These are phyloP conservation scores for Emydura subglobosa DNA, from an alignment of 2,113 vertebrate genomes.

Conservation along the genomic window DNA sequence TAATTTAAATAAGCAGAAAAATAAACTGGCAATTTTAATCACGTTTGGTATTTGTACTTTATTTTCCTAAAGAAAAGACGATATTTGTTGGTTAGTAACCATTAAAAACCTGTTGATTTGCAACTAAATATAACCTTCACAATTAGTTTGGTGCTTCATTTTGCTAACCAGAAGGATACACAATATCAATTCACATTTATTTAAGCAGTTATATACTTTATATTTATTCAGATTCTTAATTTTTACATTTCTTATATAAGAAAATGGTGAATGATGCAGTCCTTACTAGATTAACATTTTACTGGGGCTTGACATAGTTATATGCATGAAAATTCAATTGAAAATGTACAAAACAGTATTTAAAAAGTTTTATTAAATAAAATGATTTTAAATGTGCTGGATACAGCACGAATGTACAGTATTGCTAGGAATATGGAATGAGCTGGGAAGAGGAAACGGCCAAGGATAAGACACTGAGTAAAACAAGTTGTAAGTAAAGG, in stretches of 20 bases:
- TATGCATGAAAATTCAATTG: neutral
- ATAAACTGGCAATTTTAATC: neutral
- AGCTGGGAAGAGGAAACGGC: neutral
- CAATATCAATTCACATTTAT: neutral
- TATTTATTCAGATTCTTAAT: neutral
- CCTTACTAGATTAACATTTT: neutral
- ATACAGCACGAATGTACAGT: neutral
- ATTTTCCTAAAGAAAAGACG: neutral
- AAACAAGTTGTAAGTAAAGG: neutral
- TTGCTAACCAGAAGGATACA: neutral
- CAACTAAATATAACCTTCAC: neutral
- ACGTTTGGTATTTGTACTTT: neutral
- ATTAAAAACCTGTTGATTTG: neutral
- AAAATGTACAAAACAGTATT: neutral
- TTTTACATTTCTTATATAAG: neutral
- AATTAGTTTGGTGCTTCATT: neutral
- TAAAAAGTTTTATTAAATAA: neutral
- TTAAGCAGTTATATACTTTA: too few species aligned
- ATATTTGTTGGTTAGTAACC: neutral
- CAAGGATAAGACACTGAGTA: neutral
- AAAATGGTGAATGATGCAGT: neutral
- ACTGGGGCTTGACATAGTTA: neutral
- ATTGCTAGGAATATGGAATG: neutral
- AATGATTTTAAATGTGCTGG: neutral
- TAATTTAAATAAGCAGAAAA: neutral